Percentiles rank a stretch among this genome's conserved stretches.
These are phyloP conservation scores for Archivesica marissinica DNA, from an alignment of 1,140 invertebrate species.

Conservation along the genomic window DNA sequence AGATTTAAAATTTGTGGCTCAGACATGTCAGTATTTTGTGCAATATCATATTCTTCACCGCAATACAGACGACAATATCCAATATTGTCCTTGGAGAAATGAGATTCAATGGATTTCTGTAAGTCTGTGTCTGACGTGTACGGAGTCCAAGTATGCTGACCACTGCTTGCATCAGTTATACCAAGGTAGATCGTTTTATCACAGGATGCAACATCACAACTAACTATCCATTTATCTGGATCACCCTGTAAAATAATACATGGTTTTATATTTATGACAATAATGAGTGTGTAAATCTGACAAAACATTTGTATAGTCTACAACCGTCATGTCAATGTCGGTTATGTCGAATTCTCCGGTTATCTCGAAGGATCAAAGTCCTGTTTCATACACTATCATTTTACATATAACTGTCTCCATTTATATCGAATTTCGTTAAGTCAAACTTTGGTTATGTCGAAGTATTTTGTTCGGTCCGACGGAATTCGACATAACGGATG, in stretches of 20 bases:
- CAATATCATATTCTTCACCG: slow-evolving; percentile 32
- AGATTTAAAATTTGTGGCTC: slow-evolving; percentile 68
- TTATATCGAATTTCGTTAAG: too few relatives aligned
- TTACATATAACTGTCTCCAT: too few relatives aligned
- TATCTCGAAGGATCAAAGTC: too few relatives aligned
- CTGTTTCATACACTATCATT: too few relatives aligned
- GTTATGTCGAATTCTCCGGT: too few relatives aligned
- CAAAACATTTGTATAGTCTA: too few relatives aligned
- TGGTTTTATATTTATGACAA: not conserved
- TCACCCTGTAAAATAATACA: not conserved
- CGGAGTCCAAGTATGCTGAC: not conserved
- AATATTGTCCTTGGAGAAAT: not conserved
- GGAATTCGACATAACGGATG: too few relatives aligned
- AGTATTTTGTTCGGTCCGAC: too few relatives aligned
- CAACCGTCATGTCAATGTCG: too few relatives aligned
- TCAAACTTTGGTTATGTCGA: too few relatives aligned
- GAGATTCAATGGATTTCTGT: not conserved
- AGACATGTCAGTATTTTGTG: slow-evolving; percentile 24
- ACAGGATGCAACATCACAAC: slow-evolving; percentile 15
- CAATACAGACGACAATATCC: slow-evolving; percentile 2
- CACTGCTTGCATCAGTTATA: not conserved
- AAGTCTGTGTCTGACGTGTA: not conserved
- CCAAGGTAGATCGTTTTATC: not conserved
- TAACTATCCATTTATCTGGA: not conserved
- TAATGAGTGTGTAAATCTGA: too few relatives aligned